Conservation (phyloP, 37 sponge, comb jelly and placozoan genomes). For the Petrosia ficiformis region DNA sequence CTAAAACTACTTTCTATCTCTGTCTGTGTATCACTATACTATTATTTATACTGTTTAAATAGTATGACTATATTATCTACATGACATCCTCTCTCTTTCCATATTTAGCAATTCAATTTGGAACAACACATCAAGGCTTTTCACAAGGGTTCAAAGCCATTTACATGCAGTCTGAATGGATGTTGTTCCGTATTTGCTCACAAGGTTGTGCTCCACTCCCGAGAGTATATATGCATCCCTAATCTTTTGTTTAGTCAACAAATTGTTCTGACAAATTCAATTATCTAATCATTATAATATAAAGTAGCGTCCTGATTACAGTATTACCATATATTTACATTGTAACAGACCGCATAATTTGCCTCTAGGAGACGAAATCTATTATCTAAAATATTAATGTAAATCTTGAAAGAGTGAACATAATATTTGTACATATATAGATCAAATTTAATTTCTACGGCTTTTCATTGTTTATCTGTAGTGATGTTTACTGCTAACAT, state of each 20-base stretch:
- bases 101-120: constrained; percentile 42
- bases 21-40: too few species aligned
- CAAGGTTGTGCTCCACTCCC: constrained; percentile 48
- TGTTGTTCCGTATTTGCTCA: constrained; percentile 52
- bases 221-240: neutral
- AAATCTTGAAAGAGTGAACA: neutral
- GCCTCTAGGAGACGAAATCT: too few species aligned
- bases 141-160: constrained; percentile 49
- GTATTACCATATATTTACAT: too few species aligned
- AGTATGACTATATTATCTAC: too few species aligned
- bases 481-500: too few species aligned
- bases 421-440: neutral
- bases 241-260: neutral
- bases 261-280: neutral
- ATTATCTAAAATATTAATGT: neutral
- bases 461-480: too few species aligned
- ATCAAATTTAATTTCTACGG: too few species aligned
- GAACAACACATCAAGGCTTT: constrained; percentile 50
- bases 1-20: too few species aligned
- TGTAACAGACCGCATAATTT: too few species aligned
- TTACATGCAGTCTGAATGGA: constrained; percentile 51
- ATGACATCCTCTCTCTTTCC: constrained; percentile 1
- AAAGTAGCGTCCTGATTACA: too few species aligned
- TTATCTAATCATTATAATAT: too few species aligned
- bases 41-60: too few species aligned